phyloP scores from a whole-genome alignment of 2,888 invertebrate species.

The Homarus gammarus region DNA sequence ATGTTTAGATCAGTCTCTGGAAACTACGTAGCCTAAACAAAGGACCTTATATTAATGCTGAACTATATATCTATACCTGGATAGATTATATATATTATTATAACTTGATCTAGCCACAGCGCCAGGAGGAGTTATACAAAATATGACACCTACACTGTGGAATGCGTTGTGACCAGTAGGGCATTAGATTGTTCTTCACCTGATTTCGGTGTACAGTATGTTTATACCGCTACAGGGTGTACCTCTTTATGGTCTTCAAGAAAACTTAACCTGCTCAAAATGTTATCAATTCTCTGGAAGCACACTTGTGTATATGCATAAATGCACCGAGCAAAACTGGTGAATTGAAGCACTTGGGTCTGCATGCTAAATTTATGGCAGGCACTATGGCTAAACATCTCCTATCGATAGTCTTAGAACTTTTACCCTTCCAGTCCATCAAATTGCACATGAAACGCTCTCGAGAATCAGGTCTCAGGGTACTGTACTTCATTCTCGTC shows the following conservation, averaged over 20 bases:
- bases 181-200: not conserved
- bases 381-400: too few relatives aligned
- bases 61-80: too few relatives aligned
- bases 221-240: not conserved
- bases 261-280: constrained; percentile 1
- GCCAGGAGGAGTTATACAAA: constrained; percentile 70
- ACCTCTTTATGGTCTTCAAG: not conserved
- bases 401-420: too few relatives aligned
- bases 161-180: constrained; percentile 76
- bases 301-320: not conserved
- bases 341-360: too few relatives aligned
- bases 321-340: too few relatives aligned
- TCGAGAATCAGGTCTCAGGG: constrained; percentile 18
- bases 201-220: not conserved
- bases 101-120: constrained; percentile 18
- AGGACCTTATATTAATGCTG: too few relatives aligned
- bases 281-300: constrained; percentile 11
- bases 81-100: too few relatives aligned
- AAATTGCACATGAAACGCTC: not conserved
- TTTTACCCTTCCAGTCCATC: constrained; percentile 19
- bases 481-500: constrained; percentile 9
- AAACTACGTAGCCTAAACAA: too few relatives aligned
- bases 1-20: too few relatives aligned
- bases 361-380: too few relatives aligned
- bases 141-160: constrained; percentile 77